phyloP scores from a whole-genome alignment of 2,797 vertebrate species.

The Rallus crepitans region DNA sequence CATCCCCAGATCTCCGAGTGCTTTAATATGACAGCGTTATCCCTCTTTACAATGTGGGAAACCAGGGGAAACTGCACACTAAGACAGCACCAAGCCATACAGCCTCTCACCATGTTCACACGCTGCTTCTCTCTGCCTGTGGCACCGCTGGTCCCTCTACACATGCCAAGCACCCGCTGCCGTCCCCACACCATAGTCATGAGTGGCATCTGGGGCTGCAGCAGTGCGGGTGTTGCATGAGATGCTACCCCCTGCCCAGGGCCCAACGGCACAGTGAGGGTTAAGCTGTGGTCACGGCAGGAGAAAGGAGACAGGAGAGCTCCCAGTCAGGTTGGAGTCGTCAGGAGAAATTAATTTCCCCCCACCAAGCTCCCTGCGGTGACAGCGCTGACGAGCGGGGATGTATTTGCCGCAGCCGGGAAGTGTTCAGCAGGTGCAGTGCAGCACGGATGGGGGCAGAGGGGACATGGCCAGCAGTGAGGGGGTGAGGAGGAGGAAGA shows the following conservation, averaged over 20 bases:
- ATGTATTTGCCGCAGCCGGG: rapidly evolving
- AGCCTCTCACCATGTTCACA: background rate
- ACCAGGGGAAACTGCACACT: background rate
- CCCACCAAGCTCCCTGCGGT: rapidly evolving
- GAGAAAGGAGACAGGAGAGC: background rate
- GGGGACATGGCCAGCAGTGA: background rate
- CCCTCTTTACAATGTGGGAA: conserved; percentile 23
- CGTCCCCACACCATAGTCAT: rapidly evolving
- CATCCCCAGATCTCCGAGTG: conserved; percentile 39
- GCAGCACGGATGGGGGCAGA: background rate
- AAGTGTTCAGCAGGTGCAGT: background rate
- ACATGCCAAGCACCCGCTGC: rapidly evolving
- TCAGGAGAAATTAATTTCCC: conserved; percentile 8
- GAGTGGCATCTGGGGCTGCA: background rate
- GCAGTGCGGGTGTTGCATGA: rapidly evolving
- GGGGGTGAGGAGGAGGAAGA: background rate
- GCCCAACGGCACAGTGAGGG: rapidly evolving
- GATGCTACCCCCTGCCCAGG: rapidly evolving
- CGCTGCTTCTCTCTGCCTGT: background rate
- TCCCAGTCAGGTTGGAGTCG: rapidly evolving
- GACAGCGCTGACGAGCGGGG: conserved; percentile 15
- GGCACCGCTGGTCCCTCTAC: background rate
- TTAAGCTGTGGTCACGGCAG: background rate
- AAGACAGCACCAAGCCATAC: background rate
- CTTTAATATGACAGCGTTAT: conserved; percentile 42